phyloP scores from a whole-genome alignment of 2,888 invertebrate species.

The Caenorhabditis wallacei region DNA sequence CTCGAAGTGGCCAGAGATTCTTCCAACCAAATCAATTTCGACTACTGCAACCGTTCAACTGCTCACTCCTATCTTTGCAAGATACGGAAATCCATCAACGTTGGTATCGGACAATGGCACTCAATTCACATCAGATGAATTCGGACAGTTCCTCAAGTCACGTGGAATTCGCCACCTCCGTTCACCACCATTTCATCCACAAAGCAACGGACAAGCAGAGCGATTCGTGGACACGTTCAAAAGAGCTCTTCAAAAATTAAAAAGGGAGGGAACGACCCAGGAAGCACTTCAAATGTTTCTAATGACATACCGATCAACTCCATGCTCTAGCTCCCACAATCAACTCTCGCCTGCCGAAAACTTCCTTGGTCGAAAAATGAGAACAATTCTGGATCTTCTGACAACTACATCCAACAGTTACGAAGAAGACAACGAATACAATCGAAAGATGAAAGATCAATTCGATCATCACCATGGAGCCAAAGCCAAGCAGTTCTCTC shows the following conservation, averaged over 20 bases:
- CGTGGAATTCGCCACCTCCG: not conserved
- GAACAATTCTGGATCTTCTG: slow-evolving; percentile 2
- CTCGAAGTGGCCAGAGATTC: slow-evolving; percentile 84
- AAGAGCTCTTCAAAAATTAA: slow-evolving; percentile 33
- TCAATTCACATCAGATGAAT: slow-evolving; percentile 76
- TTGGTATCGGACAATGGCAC: slow-evolving; percentile 83
- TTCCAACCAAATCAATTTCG: slow-evolving; percentile 28
- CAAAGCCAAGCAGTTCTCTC: too few relatives aligned
- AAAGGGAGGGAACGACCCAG: slow-evolving; percentile 19
- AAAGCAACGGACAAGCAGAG: slow-evolving; percentile 80
- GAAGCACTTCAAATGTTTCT: slow-evolving; percentile 46
- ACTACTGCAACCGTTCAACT: not conserved
- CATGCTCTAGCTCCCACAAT: slow-evolving; percentile 22
- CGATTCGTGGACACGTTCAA: slow-evolving; percentile 76
- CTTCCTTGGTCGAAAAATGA: slow-evolving; percentile 60
- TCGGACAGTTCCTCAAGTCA: slow-evolving; percentile 64
- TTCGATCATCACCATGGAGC: too few relatives aligned
- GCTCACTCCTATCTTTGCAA: slow-evolving; percentile 71
- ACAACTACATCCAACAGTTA: too few relatives aligned
- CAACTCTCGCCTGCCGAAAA: slow-evolving; percentile 54
- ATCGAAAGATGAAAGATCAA: too few relatives aligned
- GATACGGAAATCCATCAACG: slow-evolving; percentile 75
- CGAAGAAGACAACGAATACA: too few relatives aligned
- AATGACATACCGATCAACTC: slow-evolving; percentile 42
- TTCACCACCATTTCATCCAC: slow-evolving; percentile 72